phyloP scores from a whole-genome alignment of 2,797 vertebrate genomes.

The Silurus lanzhouensis region DNA sequence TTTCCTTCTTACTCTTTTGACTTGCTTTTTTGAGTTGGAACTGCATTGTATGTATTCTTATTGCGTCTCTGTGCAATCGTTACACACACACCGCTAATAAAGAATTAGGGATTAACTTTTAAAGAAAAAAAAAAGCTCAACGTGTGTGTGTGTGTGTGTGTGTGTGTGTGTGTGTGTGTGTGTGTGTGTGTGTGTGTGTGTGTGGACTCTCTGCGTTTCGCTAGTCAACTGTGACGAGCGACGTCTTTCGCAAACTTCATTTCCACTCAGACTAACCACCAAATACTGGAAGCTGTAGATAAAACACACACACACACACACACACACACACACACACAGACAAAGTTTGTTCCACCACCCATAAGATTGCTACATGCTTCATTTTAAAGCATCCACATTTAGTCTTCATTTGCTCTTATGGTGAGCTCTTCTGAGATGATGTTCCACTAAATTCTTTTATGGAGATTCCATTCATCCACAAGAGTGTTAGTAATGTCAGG shows the following conservation, averaged over 20 bases:
- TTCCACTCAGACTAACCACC: neutral
- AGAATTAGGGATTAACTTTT: neutral
- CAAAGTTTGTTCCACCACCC: no score
- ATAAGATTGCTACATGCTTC: no score
- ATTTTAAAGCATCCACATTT: no score
- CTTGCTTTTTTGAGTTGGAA: neutral
- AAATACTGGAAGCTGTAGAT: neutral
- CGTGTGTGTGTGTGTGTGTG: neutral
- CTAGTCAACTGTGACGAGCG: neutral
- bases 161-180: neutral
- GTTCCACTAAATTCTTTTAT: no score
- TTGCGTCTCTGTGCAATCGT: neutral
- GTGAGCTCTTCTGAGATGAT: no score
- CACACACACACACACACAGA: neutral
- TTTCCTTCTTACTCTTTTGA: neutral
- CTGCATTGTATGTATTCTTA: neutral
- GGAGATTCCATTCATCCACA: no score
- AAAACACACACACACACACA: neutral
- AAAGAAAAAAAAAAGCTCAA: neutral
- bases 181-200: neutral
- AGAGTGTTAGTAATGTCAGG: no score
- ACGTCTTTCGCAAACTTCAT: neutral
- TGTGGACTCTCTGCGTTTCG: neutral
- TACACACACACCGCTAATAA: slow-evolving; percentile 3
- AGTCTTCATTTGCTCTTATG: no score